Evolutionary conservation across 2,797 vertebrate genomes (phyloP).

Genomic region (Microhierax caerulescens): DNA sequence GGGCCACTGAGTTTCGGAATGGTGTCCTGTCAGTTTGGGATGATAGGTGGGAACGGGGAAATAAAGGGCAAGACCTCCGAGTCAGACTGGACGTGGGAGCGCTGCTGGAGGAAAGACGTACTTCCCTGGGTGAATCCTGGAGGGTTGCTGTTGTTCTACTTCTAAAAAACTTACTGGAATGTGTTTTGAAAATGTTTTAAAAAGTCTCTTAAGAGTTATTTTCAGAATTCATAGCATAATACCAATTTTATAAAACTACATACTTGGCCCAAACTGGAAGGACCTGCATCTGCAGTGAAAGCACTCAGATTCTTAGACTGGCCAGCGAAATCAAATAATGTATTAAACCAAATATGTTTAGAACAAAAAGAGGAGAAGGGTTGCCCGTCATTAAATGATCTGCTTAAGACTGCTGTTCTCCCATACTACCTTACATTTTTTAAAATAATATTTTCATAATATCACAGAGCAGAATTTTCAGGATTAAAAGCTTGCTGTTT

Average conservation of each 20-base stretch:
- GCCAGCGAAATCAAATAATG: neutral
- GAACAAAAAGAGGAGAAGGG: neutral
- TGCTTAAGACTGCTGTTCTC: neutral
- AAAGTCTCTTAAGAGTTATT: neutral
- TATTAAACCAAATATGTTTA: neutral
- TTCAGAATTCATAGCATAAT: neutral
- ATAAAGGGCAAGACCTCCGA: neutral
- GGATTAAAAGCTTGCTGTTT: neutral
- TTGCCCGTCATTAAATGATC: neutral
- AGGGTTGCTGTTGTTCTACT: neutral
- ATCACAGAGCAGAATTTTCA: neutral
- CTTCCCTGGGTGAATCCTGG: neutral
- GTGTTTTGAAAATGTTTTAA: neutral
- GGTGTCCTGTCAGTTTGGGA: neutral
- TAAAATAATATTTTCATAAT: neutral
- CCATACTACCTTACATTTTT: neutral
- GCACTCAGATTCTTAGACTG: neutral
- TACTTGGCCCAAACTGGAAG: neutral
- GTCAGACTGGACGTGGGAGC: neutral
- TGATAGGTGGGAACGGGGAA: neutral
- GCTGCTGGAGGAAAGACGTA: neutral
- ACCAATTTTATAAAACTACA: neutral
- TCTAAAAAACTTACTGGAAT: neutral
- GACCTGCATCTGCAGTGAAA: neutral
- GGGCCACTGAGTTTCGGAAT: neutral